Percentiles rank a stretch among this genome's conserved stretches.
phyloP scores from a whole-genome alignment of 2,113 vertebrate genomes.

The Taxidea taxus region DNA sequence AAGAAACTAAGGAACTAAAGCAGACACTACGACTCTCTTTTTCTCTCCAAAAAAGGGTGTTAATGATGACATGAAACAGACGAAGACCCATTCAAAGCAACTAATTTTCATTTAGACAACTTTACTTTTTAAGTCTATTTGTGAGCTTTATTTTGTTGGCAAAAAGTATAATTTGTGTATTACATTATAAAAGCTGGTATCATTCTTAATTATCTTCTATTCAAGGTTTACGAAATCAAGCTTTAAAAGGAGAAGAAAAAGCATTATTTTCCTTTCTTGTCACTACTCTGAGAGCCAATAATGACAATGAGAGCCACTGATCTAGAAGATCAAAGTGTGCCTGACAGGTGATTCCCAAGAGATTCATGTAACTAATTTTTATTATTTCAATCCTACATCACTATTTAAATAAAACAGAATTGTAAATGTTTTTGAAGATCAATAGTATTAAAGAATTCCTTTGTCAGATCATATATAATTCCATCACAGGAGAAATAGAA shows the following conservation, averaged over 20 bases:
- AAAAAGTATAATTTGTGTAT: slow-evolving; percentile 65
- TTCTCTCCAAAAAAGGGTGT: slow-evolving; percentile 46
- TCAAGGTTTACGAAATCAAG: slow-evolving; percentile 50
- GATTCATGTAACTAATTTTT: background rate
- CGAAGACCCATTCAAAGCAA: slow-evolving; percentile 50
- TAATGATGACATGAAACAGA: slow-evolving; percentile 54
- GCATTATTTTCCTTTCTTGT: background rate
- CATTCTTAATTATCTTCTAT: slow-evolving; percentile 63
- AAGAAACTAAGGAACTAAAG: slow-evolving; percentile 54
- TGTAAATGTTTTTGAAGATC: background rate
- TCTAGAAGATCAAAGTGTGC: background rate
- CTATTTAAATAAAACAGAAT: slow-evolving; percentile 42
- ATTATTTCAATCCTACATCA: slow-evolving; percentile 1
- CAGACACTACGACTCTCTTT: background rate
- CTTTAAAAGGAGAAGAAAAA: slow-evolving; percentile 31
- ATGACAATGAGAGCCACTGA: background rate
- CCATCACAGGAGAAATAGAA: slow-evolving; percentile 27
- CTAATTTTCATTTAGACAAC: slow-evolving; percentile 56
- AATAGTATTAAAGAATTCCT: slow-evolving; percentile 22
- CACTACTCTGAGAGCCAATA: background rate
- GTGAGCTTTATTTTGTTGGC: slow-evolving; percentile 55
- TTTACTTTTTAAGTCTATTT: slow-evolving; percentile 57
- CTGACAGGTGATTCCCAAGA: background rate
- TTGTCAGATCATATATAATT: background rate
- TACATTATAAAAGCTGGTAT: slow-evolving; percentile 58